Evolutionary conservation across 1,140 invertebrate species (phyloP), one percentile per base, ranked within the genome.

Genomic region (Dreissena polymorpha): DNA sequence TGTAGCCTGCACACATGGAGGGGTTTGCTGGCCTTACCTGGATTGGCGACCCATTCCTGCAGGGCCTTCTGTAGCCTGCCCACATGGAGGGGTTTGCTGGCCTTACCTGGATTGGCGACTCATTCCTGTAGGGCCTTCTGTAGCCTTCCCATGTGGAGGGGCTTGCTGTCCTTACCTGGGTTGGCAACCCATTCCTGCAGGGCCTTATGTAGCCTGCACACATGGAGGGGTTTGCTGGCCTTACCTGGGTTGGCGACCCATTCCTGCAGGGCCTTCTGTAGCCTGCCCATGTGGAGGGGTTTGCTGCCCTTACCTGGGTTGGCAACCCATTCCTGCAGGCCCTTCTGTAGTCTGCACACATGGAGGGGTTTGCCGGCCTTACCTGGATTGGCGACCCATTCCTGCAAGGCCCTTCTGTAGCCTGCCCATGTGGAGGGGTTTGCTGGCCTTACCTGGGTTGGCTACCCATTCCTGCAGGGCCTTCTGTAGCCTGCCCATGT

Each of bases 301-400:
- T 99, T 99, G 67, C 97, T n/a, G n/a, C n/a, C 86, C 89, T 86
- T 94, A 96, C 95, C 94, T 87, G 96, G 97, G 93, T 98, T 98
- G 73, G 96, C 96, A 68, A 98, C 96, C 97, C 97, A 99, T 92
- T 99, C 98, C 91, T 98, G 97, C 13, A 99, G 94, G 23, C 97
- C 97, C 93, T 99, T 99, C 90, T 99, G 98, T 51, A 99, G 94
- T 76, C 98, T 94, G n/a, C 98, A 94, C 12, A 99, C 98, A 93
- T 99, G 98, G 2, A 99, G 95, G 0, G 98, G 98, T 92, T 99
- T 99, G 65, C 97, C 97, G 0, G 98, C 97, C 99, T 99, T 99
- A 55, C 98, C 98, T 21, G 99, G 98, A 73, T 99, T 93, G 0
- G 97, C 97, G 98, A n/a, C n/a, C n/a, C n/a, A n/a, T n/a, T n/a